phyloP scores from a whole-genome alignment of 53 echinoderm and acorn worm species.

The Mesocentrotus franciscanus region DNA sequence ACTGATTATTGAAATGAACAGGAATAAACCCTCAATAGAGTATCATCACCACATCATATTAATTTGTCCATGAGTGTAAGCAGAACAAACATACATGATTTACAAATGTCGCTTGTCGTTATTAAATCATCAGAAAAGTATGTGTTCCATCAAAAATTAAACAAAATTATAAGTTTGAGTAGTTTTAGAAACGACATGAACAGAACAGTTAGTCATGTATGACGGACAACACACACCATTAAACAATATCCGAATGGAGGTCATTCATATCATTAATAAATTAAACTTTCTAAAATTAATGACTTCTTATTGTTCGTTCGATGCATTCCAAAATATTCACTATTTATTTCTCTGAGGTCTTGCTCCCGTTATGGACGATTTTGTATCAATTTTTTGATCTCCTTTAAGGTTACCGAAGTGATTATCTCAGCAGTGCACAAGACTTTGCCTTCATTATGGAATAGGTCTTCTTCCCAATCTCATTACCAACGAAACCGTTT shows the following conservation, averaged over 20 bases:
- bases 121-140: no score
- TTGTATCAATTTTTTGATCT: no score
- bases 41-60: neutral
- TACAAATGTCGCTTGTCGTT: no score
- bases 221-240: no score
- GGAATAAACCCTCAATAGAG: neutral
- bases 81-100: no score
- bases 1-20: no score
- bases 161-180: no score
- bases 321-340: neutral
- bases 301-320: neutral
- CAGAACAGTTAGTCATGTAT: no score
- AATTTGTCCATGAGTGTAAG: neutral
- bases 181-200: no score
- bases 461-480: neutral
- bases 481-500: neutral
- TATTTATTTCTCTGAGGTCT: neutral
- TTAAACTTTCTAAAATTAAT: neutral
- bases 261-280: no score
- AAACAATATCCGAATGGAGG: no score
- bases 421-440: neutral
- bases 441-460: neutral
- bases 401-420: neutral
- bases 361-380: neutral
- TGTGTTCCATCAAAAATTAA: no score